phyloP scores from a whole-genome alignment of 2,113 vertebrate species.

The Hypomesus transpacificus region DNA sequence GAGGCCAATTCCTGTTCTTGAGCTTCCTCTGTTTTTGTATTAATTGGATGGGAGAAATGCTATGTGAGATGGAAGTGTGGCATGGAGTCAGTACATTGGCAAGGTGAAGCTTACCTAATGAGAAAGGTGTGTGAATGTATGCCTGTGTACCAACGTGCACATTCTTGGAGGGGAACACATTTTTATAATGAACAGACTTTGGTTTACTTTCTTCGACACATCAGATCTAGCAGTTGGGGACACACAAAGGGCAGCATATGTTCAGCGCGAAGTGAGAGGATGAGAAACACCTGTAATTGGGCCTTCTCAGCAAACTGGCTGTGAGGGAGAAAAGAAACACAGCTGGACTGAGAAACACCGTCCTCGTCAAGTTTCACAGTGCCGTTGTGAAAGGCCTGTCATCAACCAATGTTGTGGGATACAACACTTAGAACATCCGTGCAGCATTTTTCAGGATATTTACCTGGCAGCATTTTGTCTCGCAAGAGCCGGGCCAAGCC shows the following conservation, averaged over 20 bases:
- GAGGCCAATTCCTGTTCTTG: slow-evolving; percentile 37
- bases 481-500: too few species aligned
- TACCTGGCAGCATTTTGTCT: too few species aligned
- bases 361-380: too few species aligned
- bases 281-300: slow-evolving; percentile 55
- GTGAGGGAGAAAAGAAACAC: slow-evolving; percentile 10
- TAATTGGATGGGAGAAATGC: slow-evolving; percentile 43
- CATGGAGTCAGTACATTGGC: slow-evolving; percentile 28
- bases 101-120: slow-evolving; percentile 24
- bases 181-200: slow-evolving; percentile 6
- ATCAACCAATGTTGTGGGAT: too few species aligned
- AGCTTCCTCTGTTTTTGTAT: slow-evolving; percentile 34
- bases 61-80: slow-evolving; percentile 31
- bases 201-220: slow-evolving; percentile 54
- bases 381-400: too few species aligned
- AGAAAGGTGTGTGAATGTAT: slow-evolving; percentile 11
- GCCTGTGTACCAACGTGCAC: not conserved
- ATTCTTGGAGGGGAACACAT: slow-evolving; percentile 14
- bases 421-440: too few species aligned
- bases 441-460: too few species aligned
- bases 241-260: slow-evolving; percentile 24
- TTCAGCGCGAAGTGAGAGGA: slow-evolving; percentile 28
- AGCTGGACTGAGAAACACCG: not conserved
- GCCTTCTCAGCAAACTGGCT: slow-evolving; percentile 40
- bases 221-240: slow-evolving; percentile 32